Conservation (phyloP, 2,113 vertebrate genomes). For the Alligator sinensis region DNA sequence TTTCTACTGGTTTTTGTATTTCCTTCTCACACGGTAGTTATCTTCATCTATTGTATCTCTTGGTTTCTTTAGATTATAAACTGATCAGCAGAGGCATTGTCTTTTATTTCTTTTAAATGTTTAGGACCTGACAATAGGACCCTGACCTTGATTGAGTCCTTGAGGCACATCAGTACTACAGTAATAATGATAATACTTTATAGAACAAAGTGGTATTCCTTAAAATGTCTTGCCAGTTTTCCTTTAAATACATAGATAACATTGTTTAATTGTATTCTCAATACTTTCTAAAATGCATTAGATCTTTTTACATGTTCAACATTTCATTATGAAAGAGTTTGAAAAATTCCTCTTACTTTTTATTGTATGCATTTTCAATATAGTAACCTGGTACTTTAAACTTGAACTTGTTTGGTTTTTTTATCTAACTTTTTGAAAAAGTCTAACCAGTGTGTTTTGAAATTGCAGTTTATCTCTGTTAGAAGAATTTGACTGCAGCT, state of each 20-base stretch:
- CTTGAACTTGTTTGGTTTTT: neutral
- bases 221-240: neutral
- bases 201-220: neutral
- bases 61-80: neutral
- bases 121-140: neutral
- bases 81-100: neutral
- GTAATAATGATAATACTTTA: neutral
- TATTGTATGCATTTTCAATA: neutral
- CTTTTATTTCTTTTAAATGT: neutral
- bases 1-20: neutral
- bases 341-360: neutral
- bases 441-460: slow-evolving; percentile 45
- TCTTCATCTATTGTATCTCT: neutral
- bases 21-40: neutral
- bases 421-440: neutral
- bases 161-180: neutral
- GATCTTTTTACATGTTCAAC: neutral
- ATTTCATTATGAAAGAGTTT: neutral
- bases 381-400: neutral
- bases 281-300: neutral
- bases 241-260: neutral
- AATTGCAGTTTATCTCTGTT: slow-evolving; percentile 92
- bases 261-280: neutral
- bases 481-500: slow-evolving; percentile 99
- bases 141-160: neutral